Conservation (phyloP, 2,797 vertebrate genomes). For the Onychomys arenicola region DNA sequence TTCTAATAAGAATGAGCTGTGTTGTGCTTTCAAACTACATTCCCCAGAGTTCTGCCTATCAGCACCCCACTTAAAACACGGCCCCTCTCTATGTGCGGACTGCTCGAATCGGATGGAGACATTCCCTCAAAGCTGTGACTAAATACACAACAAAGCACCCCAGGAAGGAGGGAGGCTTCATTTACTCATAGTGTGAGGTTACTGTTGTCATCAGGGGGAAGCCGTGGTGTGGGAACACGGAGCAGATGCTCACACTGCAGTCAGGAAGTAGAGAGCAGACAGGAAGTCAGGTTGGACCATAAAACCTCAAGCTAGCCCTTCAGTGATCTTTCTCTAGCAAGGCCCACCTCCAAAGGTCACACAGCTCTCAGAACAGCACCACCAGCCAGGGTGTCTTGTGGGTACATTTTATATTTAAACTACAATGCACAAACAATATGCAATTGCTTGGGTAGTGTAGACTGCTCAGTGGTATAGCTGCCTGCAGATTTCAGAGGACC, state of each 20-base stretch:
- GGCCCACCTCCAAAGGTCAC: background rate
- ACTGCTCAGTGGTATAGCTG: background rate
- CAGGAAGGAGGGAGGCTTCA: background rate
- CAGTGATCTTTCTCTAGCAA: background rate
- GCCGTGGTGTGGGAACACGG: background rate
- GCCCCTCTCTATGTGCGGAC: fast-evolving
- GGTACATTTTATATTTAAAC: background rate
- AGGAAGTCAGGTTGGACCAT: background rate
- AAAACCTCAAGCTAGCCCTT: background rate
- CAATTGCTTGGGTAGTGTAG: background rate
- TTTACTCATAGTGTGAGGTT: background rate
- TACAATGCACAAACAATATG: background rate
- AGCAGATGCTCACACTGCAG: background rate
- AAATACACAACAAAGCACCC: too few relatives aligned
- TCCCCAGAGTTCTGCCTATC: constrained; percentile 4
- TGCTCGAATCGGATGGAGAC: background rate
- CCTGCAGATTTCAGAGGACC: too few relatives aligned
- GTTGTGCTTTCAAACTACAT: background rate
- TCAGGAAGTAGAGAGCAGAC: background rate
- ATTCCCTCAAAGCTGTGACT: background rate
- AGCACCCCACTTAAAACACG: background rate
- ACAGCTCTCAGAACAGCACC: background rate
- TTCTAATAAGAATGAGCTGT: background rate
- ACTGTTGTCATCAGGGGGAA: background rate
- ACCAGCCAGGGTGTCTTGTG: background rate